Conservation (phyloP, 2,113 vertebrate genomes). For the Garra rufa region DNA sequence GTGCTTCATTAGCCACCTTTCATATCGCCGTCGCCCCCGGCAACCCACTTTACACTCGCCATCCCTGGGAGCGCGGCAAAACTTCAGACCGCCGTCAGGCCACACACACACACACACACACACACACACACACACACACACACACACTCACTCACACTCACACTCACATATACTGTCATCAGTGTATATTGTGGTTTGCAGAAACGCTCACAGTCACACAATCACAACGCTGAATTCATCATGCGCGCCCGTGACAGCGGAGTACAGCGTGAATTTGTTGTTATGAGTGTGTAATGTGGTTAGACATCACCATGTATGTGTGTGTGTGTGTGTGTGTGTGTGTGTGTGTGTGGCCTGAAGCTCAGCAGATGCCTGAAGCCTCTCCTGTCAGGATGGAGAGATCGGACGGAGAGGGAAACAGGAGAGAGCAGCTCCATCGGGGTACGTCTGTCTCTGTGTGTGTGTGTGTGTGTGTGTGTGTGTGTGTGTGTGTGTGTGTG, state of each 20-base stretch:
- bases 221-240: constrained; percentile 56
- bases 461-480: constrained; percentile 85
- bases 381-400: constrained; percentile 90
- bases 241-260: constrained; percentile 41
- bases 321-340: constrained; percentile 79
- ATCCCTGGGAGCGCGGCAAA: constrained; percentile 80
- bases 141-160: no score
- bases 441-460: background rate
- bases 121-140: no score
- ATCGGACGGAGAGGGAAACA: constrained; percentile 73
- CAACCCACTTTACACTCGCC: constrained; percentile 84
- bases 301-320: constrained; percentile 82
- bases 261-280: constrained; percentile 51
- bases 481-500: constrained; percentile 67
- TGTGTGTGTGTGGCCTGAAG: constrained; percentile 98
- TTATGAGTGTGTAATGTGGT: constrained; percentile 47
- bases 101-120: constrained; percentile 23
- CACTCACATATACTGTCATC: constrained; percentile 28
- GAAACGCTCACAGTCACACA: constrained; percentile 31
- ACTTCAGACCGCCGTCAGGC: constrained; percentile 50
- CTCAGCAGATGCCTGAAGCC: constrained; percentile 99
- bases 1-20: constrained; percentile 95
- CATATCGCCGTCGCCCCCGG: constrained; percentile 90
- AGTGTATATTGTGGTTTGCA: constrained; percentile 26
- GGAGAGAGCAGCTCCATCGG: background rate